A percentile compares a stretch with the other conserved stretches of the same genome.
These are phyloP conservation scores for Fissipunctia ypsillon DNA, from an alignment of 2,888 invertebrate species.

Conservation along the genomic window DNA sequence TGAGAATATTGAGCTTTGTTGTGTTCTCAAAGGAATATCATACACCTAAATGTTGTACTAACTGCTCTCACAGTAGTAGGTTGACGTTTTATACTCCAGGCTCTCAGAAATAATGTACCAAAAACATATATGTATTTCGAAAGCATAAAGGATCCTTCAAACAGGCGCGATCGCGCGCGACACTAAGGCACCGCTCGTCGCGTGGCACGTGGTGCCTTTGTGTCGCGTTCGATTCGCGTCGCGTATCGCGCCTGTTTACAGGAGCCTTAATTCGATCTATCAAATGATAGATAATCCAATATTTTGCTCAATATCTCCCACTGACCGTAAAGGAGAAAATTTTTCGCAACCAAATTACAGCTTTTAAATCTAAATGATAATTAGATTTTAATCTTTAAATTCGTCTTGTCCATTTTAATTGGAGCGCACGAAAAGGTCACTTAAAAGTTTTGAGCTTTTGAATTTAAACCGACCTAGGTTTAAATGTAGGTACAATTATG, in stretches of 20 bases:
- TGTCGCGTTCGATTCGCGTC: no score
- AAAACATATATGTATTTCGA: no score
- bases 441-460: constrained; percentile 28
- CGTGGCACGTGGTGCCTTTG: no score
- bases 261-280: constrained; percentile 4
- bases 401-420: constrained; percentile 38
- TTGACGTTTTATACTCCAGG: neutral
- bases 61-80: neutral
- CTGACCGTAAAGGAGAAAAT: constrained; percentile 1
- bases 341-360: neutral
- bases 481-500: constrained; percentile 27
- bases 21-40: neutral
- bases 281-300: constrained; percentile 17
- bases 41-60: neutral
- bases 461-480: constrained; percentile 19
- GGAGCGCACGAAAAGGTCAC: constrained; percentile 53
- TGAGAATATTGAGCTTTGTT: no score
- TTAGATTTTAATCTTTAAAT: constrained; percentile 48
- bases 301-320: neutral
- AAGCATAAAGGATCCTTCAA: no score
- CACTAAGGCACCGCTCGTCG: no score
- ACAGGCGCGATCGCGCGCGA: no score
- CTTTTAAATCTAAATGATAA: constrained; percentile 38
- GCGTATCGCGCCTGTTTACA: no score
- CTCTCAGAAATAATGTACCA: no score